Evolutionary conservation across 2,113 vertebrate genomes (phyloP).

Genomic region (Gymnobelideus leadbeateri): DNA sequence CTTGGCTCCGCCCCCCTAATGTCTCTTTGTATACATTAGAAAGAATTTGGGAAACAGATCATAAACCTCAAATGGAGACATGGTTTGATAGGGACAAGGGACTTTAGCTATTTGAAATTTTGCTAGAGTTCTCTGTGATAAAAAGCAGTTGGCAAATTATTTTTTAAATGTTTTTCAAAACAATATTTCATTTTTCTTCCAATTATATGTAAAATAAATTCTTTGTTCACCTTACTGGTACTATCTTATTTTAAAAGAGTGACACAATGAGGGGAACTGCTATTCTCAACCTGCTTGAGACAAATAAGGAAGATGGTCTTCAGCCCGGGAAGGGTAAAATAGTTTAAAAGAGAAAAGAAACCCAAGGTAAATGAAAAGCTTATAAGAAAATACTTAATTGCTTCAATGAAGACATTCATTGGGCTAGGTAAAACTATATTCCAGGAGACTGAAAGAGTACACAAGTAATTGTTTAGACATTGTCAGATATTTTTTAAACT

Average conservation of each 20-base stretch:
- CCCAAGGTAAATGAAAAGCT: neutral
- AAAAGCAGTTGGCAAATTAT: neutral
- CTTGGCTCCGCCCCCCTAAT: too few relatives aligned
- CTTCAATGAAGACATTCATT: neutral
- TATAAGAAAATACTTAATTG: neutral
- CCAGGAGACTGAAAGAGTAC: neutral
- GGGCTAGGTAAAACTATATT: neutral
- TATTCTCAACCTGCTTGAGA: neutral
- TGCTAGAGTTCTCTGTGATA: neutral
- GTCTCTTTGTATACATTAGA: neutral
- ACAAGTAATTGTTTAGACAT: neutral
- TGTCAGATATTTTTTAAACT: neutral
- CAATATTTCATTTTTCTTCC: neutral
- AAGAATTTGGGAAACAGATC: neutral
- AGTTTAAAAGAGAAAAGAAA: neutral
- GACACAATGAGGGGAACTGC: neutral
- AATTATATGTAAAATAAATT: neutral
- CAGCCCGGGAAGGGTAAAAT: neutral
- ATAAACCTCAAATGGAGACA: neutral
- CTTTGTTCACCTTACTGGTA: neutral
- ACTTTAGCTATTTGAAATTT: neutral
- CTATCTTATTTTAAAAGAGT: neutral
- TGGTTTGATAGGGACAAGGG: neutral
- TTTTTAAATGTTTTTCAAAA: too few relatives aligned
- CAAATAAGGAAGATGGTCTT: neutral